Percentiles rank a stretch among this genome's conserved stretches.
Conservation (phyloP, 2,113 vertebrate genomes). For the Scytalopus superciliaris region DNA sequence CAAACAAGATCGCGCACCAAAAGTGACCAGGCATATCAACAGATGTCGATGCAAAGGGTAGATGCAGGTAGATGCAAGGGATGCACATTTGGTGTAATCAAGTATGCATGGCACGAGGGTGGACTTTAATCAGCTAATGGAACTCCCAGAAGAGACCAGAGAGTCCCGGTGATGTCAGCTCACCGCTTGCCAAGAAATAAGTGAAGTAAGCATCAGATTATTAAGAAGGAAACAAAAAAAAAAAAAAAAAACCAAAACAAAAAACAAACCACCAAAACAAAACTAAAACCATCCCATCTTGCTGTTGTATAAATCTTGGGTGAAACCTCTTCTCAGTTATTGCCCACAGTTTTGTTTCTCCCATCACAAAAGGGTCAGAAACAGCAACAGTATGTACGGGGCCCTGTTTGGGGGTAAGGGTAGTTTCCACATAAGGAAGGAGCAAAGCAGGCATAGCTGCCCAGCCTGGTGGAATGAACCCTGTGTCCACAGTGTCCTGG, state of each 20-base stretch:
- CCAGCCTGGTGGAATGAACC: neutral
- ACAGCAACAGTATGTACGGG: rapidly evolving
- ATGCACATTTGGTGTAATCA: neutral
- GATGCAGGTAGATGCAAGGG: neutral
- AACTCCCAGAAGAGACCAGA: neutral
- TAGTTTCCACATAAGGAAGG: neutral
- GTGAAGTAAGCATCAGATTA: neutral
- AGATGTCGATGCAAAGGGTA: too few relatives aligned
- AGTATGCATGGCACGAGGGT: rapidly evolving
- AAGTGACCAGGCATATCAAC: rapidly evolving
- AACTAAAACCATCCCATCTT: neutral
- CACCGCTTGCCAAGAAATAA: neutral
- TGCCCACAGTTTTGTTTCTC: neutral
- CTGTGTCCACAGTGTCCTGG: rapidly evolving
- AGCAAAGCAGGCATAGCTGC: neutral
- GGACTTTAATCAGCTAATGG: neutral
- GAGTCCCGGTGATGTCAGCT: neutral
- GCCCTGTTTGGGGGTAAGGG: rapidly evolving
- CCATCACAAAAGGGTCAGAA: neutral
- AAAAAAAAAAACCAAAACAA: neutral
- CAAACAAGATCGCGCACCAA: neutral
- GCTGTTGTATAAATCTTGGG: neutral
- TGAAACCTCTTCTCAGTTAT: neutral
- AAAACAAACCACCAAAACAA: neutral
- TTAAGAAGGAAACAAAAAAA: neutral